These are phyloP conservation scores for Microcebus jonahi DNA, from an alignment of 2,113 vertebrate genomes.

Conservation along the genomic window DNA sequence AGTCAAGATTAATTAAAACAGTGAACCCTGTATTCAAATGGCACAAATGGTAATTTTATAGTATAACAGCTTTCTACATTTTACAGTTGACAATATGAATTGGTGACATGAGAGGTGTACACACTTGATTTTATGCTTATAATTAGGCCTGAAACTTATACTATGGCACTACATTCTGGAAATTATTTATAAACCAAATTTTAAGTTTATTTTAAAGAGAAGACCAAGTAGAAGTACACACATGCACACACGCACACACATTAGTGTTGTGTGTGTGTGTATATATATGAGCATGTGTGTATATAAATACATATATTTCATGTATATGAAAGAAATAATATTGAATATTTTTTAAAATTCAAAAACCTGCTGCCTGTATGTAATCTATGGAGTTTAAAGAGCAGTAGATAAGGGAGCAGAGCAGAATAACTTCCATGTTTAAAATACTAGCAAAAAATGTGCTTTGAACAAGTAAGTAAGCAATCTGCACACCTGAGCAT, in stretches of 20 bases:
- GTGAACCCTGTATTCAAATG: not conserved
- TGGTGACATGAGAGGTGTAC: not conserved
- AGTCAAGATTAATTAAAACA: slow-evolving; percentile 46
- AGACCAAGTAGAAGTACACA: not conserved
- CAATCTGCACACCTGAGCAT: not conserved
- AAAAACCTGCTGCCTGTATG: not conserved
- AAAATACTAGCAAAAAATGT: not conserved
- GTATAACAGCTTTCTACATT: not conserved
- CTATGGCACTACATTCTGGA: not conserved
- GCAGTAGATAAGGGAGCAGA: not conserved
- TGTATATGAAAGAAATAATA: not conserved
- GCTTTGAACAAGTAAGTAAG: not conserved
- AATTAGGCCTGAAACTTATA: not conserved
- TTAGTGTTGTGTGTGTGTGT: not conserved
- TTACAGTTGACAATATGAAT: not conserved
- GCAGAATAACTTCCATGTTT: not conserved
- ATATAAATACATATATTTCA: not conserved
- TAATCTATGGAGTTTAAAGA: not conserved
- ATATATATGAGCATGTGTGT: not conserved
- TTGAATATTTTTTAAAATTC: not conserved
- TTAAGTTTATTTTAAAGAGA: slow-evolving; percentile 9
- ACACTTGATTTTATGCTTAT: not conserved
- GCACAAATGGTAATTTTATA: not conserved
- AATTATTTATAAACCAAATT: not conserved
- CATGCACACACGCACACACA: not conserved